Conservation (phyloP, 37 sponge, comb jelly and placozoan genomes). For the Aplysina aerophoba region DNA sequence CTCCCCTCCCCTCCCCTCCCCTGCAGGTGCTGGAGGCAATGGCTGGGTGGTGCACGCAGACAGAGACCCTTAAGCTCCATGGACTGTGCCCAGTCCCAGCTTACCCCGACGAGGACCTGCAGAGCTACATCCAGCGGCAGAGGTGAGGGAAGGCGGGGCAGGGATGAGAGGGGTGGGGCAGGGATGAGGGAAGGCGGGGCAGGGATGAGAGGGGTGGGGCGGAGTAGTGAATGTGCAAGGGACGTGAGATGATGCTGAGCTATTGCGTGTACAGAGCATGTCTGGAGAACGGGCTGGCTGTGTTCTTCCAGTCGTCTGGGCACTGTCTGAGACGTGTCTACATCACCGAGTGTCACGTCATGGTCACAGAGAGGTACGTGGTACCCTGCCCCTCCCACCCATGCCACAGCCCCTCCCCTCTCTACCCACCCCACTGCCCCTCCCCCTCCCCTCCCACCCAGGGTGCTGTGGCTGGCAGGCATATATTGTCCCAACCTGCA, state of each 20-base stretch:
- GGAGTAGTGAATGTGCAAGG: too few species aligned
- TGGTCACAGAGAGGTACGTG: constrained; percentile 27
- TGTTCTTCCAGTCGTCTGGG: constrained; percentile 8
- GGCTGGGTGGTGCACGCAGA: constrained; percentile 27
- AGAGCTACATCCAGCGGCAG: constrained; percentile 14
- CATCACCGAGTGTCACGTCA: constrained; percentile 34
- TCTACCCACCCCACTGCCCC: not conserved
- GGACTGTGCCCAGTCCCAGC: not conserved
- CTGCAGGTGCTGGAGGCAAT: not conserved
- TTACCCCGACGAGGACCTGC: not conserved
- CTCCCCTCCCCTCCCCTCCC: too few species aligned
- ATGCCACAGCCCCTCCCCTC: constrained; percentile 1
- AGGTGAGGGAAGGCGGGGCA: not conserved
- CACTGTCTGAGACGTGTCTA: constrained; percentile 23
- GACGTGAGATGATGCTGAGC: too few species aligned
- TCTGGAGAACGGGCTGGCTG: constrained; percentile 19
- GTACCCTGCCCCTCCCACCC: not conserved
- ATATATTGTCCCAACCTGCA: constrained; percentile 21
- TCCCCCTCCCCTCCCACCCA: not conserved
- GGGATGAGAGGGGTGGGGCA: too few species aligned
- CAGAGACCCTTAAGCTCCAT: constrained; percentile 8
- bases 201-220: too few species aligned
- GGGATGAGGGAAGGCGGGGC: too few species aligned
- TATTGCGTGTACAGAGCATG: not conserved
- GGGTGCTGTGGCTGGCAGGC: constrained; percentile 13